Percentiles rank a stretch among this genome's conserved stretches.
Evolutionary conservation across 2,888 invertebrate species (phyloP).

Genomic region (Margaritifera margaritifera): DNA sequence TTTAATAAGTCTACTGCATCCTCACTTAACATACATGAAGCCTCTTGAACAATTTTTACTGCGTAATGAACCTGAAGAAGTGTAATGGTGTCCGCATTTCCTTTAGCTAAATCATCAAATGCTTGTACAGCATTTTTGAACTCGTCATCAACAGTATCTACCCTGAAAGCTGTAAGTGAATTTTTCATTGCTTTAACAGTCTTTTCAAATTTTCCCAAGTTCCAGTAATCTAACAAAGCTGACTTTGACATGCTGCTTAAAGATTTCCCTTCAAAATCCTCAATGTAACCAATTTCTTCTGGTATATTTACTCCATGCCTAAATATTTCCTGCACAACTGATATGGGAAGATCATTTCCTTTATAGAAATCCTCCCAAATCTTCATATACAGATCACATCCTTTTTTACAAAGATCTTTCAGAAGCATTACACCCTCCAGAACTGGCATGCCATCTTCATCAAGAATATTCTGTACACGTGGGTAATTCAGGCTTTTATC

Average conservation of each 20-base stretch:
- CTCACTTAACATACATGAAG: conserved; percentile 12
- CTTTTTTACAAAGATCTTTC: neutral
- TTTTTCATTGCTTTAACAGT: conserved; percentile 10
- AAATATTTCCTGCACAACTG: conserved; percentile 10
- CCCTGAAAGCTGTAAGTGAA: neutral
- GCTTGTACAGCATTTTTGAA: conserved; percentile 23
- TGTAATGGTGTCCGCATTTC: conserved; percentile 6
- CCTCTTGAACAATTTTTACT: conserved; percentile 17
- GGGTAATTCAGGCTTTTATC: no score
- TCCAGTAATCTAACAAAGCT: no score
- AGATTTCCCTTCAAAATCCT: no score
- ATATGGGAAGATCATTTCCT: conserved; percentile 11
- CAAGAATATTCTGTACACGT: no score
- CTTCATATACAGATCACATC: conserved; percentile 11
- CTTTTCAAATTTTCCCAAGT: neutral
- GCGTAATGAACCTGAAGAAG: conserved; percentile 18
- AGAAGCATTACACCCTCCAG: no score
- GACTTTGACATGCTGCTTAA: no score
- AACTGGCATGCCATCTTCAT: no score
- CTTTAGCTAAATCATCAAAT: conserved; percentile 17
- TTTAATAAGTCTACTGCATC: conserved; percentile 23
- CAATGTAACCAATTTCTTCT: no score
- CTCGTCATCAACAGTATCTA: conserved; percentile 6
- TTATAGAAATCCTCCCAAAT: conserved; percentile 20
- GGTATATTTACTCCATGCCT: neutral